These are phyloP conservation scores for Porites lutea DNA, from an alignment of 64 coral and sea anemone genomes.

Conservation along the genomic window DNA sequence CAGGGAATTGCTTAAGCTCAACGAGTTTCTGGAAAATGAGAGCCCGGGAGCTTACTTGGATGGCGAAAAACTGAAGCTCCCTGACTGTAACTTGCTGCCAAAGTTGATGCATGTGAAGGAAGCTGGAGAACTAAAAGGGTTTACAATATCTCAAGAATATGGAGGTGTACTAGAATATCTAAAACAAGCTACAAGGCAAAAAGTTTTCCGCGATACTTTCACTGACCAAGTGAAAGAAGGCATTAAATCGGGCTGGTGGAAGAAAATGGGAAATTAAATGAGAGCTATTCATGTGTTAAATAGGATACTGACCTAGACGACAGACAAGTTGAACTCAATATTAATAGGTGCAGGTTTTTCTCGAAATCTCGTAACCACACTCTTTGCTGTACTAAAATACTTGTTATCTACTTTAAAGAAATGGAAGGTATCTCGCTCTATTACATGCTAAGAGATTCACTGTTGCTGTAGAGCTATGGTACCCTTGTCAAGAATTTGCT, in stretches of 20 bases:
- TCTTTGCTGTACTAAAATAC: not conserved
- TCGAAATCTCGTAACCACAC: not conserved
- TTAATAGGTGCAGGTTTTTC: not conserved
- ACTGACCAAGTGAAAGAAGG: not conserved
- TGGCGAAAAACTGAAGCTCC: conserved; percentile 54
- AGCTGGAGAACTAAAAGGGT: conserved; percentile 56
- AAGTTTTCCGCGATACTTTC: conserved; percentile 23
- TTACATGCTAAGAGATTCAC: not conserved
- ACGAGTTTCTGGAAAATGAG: conserved; percentile 44
- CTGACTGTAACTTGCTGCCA: conserved; percentile 80
- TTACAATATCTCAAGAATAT: not conserved
- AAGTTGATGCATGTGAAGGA: conserved; percentile 70
- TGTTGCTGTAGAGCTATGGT: not conserved
- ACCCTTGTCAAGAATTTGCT: not conserved
- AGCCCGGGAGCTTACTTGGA: conserved; percentile 54
- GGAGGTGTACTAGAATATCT: conserved; percentile 1
- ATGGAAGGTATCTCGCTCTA: too few relatives aligned
- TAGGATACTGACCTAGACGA: not conserved
- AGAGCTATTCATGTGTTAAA: not conserved
- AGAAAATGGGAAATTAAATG: conserved; percentile 34
- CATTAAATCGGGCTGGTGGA: conserved; percentile 9
- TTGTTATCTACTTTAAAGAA: too few relatives aligned
- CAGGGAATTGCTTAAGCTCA: conserved; percentile 38
- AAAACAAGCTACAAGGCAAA: not conserved
- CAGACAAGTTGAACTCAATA: not conserved